Percentiles rank a stretch among this genome's conserved stretches.
phyloP scores from a whole-genome alignment of 1,140 invertebrate genomes.

The Brachionus rotundiformis region DNA sequence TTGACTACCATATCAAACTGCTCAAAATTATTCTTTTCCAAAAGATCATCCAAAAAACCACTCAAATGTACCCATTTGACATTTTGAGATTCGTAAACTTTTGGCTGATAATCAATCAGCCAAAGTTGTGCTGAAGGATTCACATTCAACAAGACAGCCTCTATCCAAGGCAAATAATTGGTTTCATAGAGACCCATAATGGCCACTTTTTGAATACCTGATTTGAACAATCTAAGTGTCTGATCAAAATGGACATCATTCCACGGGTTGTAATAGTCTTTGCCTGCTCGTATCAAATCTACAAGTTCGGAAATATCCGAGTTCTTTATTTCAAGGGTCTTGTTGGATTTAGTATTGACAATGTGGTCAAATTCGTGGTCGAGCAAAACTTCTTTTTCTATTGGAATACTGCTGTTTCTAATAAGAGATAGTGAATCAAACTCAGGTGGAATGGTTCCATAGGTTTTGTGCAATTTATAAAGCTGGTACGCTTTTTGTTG shows the following conservation, averaged over 20 bases:
- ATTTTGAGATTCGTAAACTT: background rate
- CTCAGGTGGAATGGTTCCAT: background rate
- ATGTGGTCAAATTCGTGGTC: background rate
- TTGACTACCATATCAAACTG: background rate
- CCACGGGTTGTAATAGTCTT: slow-evolving; percentile 11
- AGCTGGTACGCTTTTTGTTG: background rate
- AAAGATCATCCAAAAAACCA: background rate
- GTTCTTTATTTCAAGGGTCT: background rate
- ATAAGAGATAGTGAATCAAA: too few relatives aligned
- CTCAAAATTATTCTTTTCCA: background rate
- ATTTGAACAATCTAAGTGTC: background rate
- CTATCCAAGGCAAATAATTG: slow-evolving; percentile 6
- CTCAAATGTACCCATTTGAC: background rate
- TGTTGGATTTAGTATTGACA: background rate
- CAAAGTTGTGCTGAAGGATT: background rate
- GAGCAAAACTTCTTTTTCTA: background rate
- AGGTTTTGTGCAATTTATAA: background rate
- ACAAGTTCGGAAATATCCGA: background rate
- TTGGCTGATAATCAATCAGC: background rate
- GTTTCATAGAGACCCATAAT: background rate
- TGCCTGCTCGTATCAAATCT: background rate
- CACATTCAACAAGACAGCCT: background rate
- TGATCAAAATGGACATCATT: background rate
- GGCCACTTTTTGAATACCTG: background rate
- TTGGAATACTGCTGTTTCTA: background rate